Percentiles rank a stretch among this genome's conserved stretches.
These are phyloP conservation scores for Anagrus nilaparvatae DNA, from an alignment of 1,140 invertebrate species.

Conservation along the genomic window DNA sequence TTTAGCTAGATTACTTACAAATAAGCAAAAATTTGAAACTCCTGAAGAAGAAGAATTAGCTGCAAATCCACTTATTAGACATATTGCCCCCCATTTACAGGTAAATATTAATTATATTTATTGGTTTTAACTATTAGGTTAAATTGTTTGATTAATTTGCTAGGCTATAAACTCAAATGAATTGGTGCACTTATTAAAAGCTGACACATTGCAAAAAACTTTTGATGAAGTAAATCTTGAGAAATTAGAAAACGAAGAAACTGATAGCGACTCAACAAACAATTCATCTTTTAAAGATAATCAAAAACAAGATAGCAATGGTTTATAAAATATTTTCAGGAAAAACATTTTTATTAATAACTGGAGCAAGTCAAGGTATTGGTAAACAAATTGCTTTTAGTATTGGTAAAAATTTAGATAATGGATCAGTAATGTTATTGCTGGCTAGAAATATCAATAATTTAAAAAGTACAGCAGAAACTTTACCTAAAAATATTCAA, in stretches of 20 bases:
- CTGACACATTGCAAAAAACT: constrained; percentile 36
- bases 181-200: constrained; percentile 44
- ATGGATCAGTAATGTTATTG: constrained; percentile 61
- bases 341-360: constrained; percentile 54
- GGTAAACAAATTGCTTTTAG: constrained; percentile 66
- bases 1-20: constrained; percentile 37
- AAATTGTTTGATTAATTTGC: constrained; percentile 11
- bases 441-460: constrained; percentile 59
- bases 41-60: constrained; percentile 33
- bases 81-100: constrained; percentile 39
- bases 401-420: constrained; percentile 49
- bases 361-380: constrained; percentile 83
- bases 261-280: constrained; percentile 8
- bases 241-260: constrained; percentile 15
- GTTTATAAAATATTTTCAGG: constrained; percentile 31
- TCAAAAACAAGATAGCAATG: constrained; percentile 15
- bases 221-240: constrained; percentile 22
- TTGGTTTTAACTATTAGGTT: constrained; percentile 6
- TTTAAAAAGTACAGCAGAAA: constrained; percentile 50
- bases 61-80: constrained; percentile 38
- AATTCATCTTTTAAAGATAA: background rate
- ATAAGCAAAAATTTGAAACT: constrained; percentile 25
- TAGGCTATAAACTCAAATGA: constrained; percentile 43
- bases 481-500: constrained; percentile 37
- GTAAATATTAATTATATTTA: constrained; percentile 18